A percentile compares a stretch with the other conserved stretches of the same genome.
phyloP scores from a whole-genome alignment of 1,140 invertebrate species.

The Drosophila bocqueti region DNA sequence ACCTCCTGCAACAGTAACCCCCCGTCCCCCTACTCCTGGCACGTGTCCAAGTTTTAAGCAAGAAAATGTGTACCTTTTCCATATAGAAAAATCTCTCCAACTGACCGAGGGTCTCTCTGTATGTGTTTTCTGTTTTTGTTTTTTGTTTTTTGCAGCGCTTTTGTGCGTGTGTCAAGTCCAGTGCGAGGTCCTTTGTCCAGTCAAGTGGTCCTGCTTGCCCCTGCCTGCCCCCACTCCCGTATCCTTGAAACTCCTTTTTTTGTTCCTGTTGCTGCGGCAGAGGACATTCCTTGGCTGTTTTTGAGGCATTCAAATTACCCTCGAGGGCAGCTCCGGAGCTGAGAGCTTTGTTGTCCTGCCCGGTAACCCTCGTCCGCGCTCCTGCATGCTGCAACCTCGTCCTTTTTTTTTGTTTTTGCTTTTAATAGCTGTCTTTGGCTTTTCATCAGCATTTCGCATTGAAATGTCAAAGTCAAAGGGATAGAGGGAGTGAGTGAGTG shows the following conservation, averaged over 20 bases:
- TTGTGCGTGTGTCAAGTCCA: slow-evolving; percentile 81
- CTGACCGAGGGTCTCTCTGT: slow-evolving; percentile 10
- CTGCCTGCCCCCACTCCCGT: not conserved
- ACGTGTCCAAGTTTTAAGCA: slow-evolving; percentile 10
- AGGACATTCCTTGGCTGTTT: slow-evolving; percentile 46
- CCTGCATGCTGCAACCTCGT: slow-evolving; percentile 21
- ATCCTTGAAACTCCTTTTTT: slow-evolving; percentile 5
- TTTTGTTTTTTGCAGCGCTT: slow-evolving; percentile 11
- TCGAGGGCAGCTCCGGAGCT: slow-evolving; percentile 66
- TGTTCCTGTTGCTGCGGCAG: not conserved
- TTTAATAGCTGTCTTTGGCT: slow-evolving; percentile 76
- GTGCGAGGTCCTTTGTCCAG: slow-evolving; percentile 71
- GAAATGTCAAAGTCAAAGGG: slow-evolving; percentile 79
- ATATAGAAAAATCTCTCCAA: slow-evolving; percentile 6
- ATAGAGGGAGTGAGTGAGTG: not conserved
- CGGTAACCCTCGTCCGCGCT: slow-evolving; percentile 26
- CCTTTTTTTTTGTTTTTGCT: slow-evolving; percentile 35
- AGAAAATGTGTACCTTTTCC: not conserved
- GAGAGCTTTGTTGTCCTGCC: slow-evolving; percentile 60
- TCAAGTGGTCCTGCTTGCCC: slow-evolving; percentile 54
- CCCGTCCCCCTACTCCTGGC: not conserved
- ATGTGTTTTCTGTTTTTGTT: not conserved
- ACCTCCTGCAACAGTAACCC: not conserved
- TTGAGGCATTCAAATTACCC: slow-evolving; percentile 69
- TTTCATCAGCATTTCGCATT: slow-evolving; percentile 80